Base-by-base conservation (phyloP, 2,888 invertebrate genomes). In the Tromatobia lineatoria region DNA sequence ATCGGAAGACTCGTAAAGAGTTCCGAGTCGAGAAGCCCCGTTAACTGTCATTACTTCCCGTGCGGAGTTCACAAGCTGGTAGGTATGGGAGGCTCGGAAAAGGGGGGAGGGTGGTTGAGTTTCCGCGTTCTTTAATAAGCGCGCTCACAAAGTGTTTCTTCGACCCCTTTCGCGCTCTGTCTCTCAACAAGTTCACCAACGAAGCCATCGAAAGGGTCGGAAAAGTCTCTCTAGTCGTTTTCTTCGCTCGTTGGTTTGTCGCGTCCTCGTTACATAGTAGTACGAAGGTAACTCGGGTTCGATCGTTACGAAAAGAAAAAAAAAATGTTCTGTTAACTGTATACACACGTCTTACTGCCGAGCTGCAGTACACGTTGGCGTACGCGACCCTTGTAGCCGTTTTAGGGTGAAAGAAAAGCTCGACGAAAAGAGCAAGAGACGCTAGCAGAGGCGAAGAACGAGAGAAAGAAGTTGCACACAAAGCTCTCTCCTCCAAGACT, bases 21-120 rank as follows among this genome's bases (percentile, higher is more conserved):
- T 83, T 83, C 38, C 23, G 59, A 67, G 25, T 50, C 57, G 29
- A 47, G 29, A 59, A 79, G 70, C 79, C 77, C 64, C 80, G 75
- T 81, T 78, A 82, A 86, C 83, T 82, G 80, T 85, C 80, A 74
- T 80, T 86, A 77, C 69, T 83, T 81, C 76, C 76, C 25, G 61
- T 18, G 64, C 79, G 70, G n/a, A 64, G 66, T 74, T 76, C 50
- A 61, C 54, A 54, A 38, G 13, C 38, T 54, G 52, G 42, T 29
- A 42, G 71, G 34, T 47, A 11, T 15, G 38, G 54, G 47, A n/a
- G 11, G 29, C 13, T 25, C 10, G 64, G 20, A 67, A 69, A n/a
- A 42, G 38, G 25, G 18, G 34, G n/a, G 74, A 59, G 76, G 79
- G 70, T 80, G 69, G 64, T 71, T 59, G 81, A 86, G 74, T 82